Base-by-base conservation (phyloP, 2,888 invertebrate species). In the Nyleta sp. region DNA sequence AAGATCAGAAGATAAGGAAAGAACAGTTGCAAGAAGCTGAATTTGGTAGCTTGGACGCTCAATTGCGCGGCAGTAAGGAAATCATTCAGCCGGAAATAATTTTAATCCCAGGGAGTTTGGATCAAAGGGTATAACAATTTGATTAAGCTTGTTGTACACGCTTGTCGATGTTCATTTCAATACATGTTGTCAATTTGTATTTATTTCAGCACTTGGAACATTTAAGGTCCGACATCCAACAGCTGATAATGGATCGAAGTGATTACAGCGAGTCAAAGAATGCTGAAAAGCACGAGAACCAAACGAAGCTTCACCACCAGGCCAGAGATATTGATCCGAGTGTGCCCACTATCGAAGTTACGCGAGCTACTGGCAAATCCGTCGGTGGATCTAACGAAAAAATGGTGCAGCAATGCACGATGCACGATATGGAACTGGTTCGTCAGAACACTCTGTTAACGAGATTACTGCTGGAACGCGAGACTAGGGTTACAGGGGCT, bases 391-490 rank as follows among this genome's bases (percentile, higher is more conserved):
- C 75, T 7, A 67, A 60, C 24, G 81, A 81, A 55, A 80, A 62
- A 71, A 62, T 77, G 2, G 35, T 78, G 7, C 88, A 86, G 8
- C 78, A 83, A 4, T 88, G 87, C 24, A 64, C 85, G 0, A 70
- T 84, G n/a, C 88, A 87, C 46, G 89, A 90, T 15, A 68, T 86
- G 0, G 90, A 90, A 62, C 75, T 90, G 18, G 87, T 88, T 1
- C 84, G 86, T 87, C 96, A 96, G 91, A 96, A 96, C 86, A 95
- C 94, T 68, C 88, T 96, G 4, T 88, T 96, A 59, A 93, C 95
- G 57, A 95, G 95, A 91, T 94, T 96, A 81, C 90, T 96, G 13
- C 89, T 95, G 78, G 96, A 95, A 87, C 93, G 95, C 53, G 95
- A 95, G 87, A 92, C 92, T 62, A 92, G 93, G 82, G 84, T 80